These are phyloP conservation scores for Chinchilla lanigera DNA, from an alignment of 2,113 vertebrate genomes.

Conservation along the genomic window DNA sequence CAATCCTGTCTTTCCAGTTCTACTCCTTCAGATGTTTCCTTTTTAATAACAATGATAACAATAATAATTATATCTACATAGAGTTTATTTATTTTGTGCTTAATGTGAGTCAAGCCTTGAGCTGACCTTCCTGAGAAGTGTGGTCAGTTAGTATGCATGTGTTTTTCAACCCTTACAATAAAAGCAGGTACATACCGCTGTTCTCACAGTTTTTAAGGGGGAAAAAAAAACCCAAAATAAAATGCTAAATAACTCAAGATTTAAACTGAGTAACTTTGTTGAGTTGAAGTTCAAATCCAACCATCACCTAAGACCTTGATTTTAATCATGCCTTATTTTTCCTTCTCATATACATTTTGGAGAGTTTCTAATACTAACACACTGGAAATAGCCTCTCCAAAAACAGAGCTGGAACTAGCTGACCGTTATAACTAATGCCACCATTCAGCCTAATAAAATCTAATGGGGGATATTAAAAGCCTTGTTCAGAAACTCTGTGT, in stretches of 20 bases:
- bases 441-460: rapidly evolving
- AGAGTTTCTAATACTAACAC: neutral
- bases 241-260: neutral
- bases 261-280: neutral
- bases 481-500: neutral
- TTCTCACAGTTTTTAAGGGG: neutral
- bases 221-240: neutral
- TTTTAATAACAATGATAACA: neutral
- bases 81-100: neutral
- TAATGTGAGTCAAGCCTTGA: neutral
- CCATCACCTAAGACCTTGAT: neutral
- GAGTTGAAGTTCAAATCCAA: neutral
- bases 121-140: neutral
- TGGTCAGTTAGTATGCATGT: neutral
- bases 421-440: rapidly evolving
- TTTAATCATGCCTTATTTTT: neutral
- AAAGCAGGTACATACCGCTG: neutral
- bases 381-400: neutral
- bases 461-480: neutral
- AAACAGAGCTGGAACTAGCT: neutral
- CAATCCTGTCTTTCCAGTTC: neutral
- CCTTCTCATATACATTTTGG: neutral
- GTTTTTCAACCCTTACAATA: neutral
- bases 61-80: neutral
- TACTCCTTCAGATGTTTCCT: neutral